Percentiles rank a stretch among this genome's conserved stretches.
These are phyloP conservation scores for Prunella himalayana DNA, from an alignment of 2,113 vertebrate genomes.

Conservation along the genomic window DNA sequence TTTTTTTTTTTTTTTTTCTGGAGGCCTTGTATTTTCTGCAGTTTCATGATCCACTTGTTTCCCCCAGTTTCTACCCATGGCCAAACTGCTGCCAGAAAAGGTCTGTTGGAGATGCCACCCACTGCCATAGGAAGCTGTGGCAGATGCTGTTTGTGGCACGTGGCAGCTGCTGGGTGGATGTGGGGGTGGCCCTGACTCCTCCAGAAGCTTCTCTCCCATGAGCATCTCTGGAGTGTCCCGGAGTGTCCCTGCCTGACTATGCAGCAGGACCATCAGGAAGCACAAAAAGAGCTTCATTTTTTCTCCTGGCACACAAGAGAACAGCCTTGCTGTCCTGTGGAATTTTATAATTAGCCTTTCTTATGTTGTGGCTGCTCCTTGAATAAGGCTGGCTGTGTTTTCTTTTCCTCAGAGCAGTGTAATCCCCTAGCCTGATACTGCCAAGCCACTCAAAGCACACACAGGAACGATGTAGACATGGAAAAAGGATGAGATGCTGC, in stretches of 20 bases:
- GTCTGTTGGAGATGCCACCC: background rate
- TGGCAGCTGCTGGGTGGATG: background rate
- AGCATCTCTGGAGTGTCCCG: background rate
- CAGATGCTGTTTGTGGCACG: accelerated
- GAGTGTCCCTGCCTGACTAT: background rate
- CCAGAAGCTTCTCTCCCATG: accelerated
- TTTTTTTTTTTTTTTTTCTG: background rate
- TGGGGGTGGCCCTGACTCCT: background rate
- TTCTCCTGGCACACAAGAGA: background rate
- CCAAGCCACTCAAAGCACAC: background rate
- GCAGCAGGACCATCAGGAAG: background rate
- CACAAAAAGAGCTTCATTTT: background rate
- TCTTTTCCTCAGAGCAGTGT: background rate
- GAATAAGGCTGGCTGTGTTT: slow-evolving; percentile 29
- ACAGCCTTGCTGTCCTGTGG: background rate
- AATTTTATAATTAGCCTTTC: slow-evolving; percentile 28
- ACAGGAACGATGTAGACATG: background rate
- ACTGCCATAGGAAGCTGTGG: accelerated
- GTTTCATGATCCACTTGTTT: background rate
- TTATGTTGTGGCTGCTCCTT: background rate
- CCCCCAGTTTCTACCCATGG: background rate
- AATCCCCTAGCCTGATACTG: background rate
- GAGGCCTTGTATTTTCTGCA: background rate
- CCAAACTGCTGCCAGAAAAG: background rate
- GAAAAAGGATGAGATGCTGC: background rate